Evolutionary conservation across 2,888 invertebrate species (phyloP).

Genomic region (Rotaria socialis): DNA sequence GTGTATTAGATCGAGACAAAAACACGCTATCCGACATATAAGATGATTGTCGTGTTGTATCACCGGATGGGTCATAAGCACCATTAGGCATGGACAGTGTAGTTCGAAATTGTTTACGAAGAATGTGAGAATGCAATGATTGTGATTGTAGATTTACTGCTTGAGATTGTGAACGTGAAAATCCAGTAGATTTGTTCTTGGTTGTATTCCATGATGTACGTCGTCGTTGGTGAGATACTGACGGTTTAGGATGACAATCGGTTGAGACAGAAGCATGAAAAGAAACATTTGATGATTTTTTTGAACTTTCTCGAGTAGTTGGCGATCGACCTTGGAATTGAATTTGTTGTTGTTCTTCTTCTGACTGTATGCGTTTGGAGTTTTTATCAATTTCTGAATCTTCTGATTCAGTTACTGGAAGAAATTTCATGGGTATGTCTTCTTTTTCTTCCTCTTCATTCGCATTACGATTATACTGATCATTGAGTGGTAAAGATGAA

Average conservation of each 20-base stretch:
- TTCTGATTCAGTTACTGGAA: not conserved
- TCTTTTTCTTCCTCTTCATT: not conserved
- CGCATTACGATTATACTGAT: not conserved
- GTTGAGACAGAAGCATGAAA: not conserved
- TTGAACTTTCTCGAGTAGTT: not conserved
- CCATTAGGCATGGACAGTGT: not conserved
- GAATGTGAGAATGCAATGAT: not conserved
- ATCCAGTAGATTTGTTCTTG: not conserved
- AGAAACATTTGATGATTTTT: constrained; percentile 5
- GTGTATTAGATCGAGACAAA: not conserved
- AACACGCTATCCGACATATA: not conserved
- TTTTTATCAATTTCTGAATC: constrained; percentile 15
- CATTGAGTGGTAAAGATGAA: not conserved
- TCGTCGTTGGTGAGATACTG: not conserved
- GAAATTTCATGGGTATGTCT: not conserved
- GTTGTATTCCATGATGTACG: not conserved
- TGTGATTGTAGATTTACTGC: not conserved
- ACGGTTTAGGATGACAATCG: not conserved
- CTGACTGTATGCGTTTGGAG: not conserved
- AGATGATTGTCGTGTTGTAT: not conserved
- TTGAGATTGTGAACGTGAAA: not conserved
- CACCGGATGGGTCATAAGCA: not conserved
- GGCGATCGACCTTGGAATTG: not conserved
- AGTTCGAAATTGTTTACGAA: constrained; percentile 5
- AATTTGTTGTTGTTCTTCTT: not conserved